Percentiles rank a stretch among this genome's conserved stretches.
Conservation (phyloP, 2,113 vertebrate genomes). For the Tragulus kanchil region DNA sequence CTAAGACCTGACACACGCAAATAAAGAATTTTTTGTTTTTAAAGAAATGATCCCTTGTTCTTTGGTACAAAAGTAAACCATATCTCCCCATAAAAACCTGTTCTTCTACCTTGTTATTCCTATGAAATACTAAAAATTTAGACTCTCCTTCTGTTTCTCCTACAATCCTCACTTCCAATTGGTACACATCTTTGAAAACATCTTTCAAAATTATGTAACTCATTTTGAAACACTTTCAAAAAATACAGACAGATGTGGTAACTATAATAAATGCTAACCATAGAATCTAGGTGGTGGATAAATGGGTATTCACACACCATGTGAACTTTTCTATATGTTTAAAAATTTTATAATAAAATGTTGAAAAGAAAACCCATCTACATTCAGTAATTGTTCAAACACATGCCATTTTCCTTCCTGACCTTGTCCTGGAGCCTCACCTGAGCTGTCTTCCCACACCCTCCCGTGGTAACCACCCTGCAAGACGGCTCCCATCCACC, state of each 20-base stretch:
- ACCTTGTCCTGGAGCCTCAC: neutral
- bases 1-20: neutral
- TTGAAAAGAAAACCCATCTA: neutral
- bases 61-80: neutral
- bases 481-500: neutral
- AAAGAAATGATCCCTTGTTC: neutral
- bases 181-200: neutral
- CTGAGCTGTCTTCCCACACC: neutral
- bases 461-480: neutral
- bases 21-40: neutral
- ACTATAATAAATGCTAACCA: slow-evolving; percentile 15
- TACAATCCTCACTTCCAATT: neutral
- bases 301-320: neutral
- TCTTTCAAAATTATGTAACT: neutral
- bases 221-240: slow-evolving; percentile 37
- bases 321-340: neutral
- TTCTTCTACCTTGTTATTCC: slow-evolving; percentile 27
- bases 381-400: neutral
- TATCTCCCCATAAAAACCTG: neutral
- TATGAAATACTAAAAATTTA: slow-evolving; percentile 46
- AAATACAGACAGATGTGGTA: neutral
- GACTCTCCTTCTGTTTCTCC: slow-evolving; percentile 15
- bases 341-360: slow-evolving; percentile 10
- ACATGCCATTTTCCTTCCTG: neutral
- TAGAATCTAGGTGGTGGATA: neutral